These are phyloP conservation scores for Cataglyphis altisquamis DNA, from an alignment of 2,888 invertebrate genomes.

Conservation along the genomic window DNA sequence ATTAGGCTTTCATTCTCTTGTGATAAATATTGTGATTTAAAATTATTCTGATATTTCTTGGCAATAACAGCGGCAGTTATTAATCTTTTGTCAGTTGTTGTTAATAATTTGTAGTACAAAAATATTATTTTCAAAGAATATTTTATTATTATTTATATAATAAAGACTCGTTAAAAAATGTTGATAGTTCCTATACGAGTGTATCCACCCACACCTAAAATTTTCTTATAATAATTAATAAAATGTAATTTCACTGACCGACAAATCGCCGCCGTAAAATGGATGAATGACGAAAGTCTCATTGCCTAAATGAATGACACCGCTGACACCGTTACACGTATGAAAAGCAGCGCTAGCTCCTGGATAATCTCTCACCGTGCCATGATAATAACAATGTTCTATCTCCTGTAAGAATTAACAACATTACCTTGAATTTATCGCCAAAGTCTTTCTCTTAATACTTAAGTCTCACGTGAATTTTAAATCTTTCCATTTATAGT, in stretches of 20 bases:
- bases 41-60: neutral
- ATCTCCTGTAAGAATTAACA: constrained; percentile 90
- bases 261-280: constrained; percentile 98
- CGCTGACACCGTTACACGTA: constrained; percentile 99
- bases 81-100: neutral
- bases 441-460: constrained; percentile 1
- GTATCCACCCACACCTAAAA: neutral
- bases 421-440: constrained; percentile 13
- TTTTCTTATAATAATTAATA: neutral
- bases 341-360: constrained; percentile 98
- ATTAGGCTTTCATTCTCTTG: neutral
- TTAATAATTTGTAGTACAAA: neutral
- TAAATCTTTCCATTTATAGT: constrained; percentile 8
- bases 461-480: constrained; percentile 18
- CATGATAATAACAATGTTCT: constrained; percentile 99
- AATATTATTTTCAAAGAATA: neutral
- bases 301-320: constrained; percentile 98
- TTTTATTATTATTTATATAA: neutral
- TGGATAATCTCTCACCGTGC: constrained; percentile 98
- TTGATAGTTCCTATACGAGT: neutral
- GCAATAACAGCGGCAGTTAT: neutral
- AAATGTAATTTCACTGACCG: constrained; percentile 91
- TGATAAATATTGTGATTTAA: neutral
- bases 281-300: constrained; percentile 99
- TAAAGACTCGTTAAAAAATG: neutral